Conservation (phyloP, 2,888 invertebrate species). For the Lasioglossum morio region DNA sequence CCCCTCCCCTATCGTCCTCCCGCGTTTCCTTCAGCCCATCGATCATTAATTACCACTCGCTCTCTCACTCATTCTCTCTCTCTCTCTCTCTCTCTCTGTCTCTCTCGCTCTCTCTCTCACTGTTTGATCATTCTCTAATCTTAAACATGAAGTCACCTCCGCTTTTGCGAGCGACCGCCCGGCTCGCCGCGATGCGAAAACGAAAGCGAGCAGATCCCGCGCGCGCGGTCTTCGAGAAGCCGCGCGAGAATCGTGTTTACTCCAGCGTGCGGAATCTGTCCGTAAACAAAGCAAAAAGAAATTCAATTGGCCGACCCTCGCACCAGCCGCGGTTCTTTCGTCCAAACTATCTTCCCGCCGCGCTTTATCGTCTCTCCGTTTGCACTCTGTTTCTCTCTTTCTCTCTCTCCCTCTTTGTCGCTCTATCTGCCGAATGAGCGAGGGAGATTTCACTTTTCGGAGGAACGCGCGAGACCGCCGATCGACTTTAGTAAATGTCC, state of each 20-base stretch:
- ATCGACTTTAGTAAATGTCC: too few relatives aligned
- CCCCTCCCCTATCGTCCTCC: constrained; percentile 40
- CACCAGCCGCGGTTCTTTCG: constrained; percentile 9
- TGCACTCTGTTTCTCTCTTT: neutral
- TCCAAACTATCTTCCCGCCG: neutral
- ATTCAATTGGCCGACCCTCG: constrained; percentile 30
- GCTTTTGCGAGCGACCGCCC: constrained; percentile 26
- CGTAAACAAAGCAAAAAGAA: constrained; percentile 22
- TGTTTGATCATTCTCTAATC: constrained; percentile 31
- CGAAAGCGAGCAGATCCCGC: neutral
- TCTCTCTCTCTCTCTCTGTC: neutral
- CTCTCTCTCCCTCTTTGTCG: neutral
- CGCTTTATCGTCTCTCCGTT: neutral
- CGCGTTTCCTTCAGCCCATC: constrained; percentile 46
- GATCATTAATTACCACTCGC: constrained; percentile 50
- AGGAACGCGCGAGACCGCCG: neutral
- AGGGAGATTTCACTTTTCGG: neutral
- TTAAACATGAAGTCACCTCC: constrained; percentile 61
- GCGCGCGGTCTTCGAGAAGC: neutral
- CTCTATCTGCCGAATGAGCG: neutral
- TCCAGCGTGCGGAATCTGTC: neutral
- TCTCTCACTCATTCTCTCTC: neutral
- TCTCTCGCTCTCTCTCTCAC: neutral
- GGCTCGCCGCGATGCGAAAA: neutral
- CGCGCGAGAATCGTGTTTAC: constrained; percentile 8